Base-by-base conservation (phyloP, 2,888 invertebrate species). In the Brachylomia viminalis region DNA sequence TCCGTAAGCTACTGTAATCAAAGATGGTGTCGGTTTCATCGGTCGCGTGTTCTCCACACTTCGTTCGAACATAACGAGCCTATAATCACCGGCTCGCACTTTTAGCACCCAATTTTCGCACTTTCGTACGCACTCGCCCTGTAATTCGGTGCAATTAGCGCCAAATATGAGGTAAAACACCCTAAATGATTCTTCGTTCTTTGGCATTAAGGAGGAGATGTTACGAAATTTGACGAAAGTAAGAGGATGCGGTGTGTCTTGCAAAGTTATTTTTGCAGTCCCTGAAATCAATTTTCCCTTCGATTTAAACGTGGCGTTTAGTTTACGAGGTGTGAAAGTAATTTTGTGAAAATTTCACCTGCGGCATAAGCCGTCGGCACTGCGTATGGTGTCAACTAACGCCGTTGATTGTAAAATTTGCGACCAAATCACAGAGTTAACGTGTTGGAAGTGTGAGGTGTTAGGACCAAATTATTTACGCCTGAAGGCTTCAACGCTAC, bases 61-160 rank as follows among this genome's bases (percentile, higher is more conserved):
- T 62, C 58, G 77, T 33, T 64, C 71, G 65, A 77, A 79, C 77
- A 52, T 89, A 90, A 89, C 87, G 72, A 88, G 82, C 45, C 82
- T 54, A 47, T 90, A 90, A 90, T 89, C 81, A 87, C 70, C 80
- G 82, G 78, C 80, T 83, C 82, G 89, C 86, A 89, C 89, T 92
- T 93, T 93, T 92, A 94, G 93, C 95, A 95, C 95, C 92, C 92
- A 94, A 95, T 95, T 94, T 95, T 94, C 92, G 92, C 95, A 93
- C 94, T 83, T 93, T 94, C 87, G 87, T 84, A 86, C 88, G 89
- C 90, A 84, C 82, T 87, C 80, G 88, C 92, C 92, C 93, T 92
- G 91, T 95, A 94, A 95, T 95, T 94, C 91, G 66, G 88, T 88
- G 81, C 89, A 92, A 95, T 95, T 94, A 94, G 90, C 76, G 72